Conservation (phyloP, 1,140 invertebrate genomes). For the Branchinecta lynchi region DNA sequence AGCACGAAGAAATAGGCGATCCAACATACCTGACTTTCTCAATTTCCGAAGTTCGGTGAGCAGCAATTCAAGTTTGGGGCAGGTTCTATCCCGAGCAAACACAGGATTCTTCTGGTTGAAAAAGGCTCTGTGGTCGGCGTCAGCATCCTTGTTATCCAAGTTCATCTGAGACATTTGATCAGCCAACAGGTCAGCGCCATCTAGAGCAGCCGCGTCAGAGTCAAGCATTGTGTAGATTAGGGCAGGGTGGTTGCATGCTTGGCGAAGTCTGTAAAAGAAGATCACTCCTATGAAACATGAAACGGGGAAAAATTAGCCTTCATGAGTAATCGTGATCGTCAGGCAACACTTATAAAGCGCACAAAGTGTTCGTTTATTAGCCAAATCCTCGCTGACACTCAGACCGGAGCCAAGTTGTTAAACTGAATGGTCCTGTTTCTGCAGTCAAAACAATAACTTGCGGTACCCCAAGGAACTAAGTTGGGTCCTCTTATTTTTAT, state of each 20-base stretch:
- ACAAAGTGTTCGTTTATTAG: too few relatives aligned
- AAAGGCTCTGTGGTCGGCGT: background rate
- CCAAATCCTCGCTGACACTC: too few relatives aligned
- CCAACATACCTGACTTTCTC: background rate
- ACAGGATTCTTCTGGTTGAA: slow-evolving; percentile 46
- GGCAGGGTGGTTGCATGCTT: slow-evolving; percentile 73
- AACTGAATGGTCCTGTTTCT: too few relatives aligned
- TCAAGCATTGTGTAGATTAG: slow-evolving; percentile 45
- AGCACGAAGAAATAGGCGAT: too few relatives aligned
- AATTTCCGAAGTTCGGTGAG: background rate
- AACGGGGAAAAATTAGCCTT: too few relatives aligned
- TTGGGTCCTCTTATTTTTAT: too few relatives aligned
- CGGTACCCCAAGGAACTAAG: too few relatives aligned
- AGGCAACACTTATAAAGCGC: too few relatives aligned
- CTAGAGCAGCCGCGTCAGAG: slow-evolving; percentile 12
- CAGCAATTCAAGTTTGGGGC: slow-evolving; percentile 39
- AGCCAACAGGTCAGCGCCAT: slow-evolving; percentile 9
- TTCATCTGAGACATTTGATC: slow-evolving; percentile 45
- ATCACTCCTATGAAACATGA: too few relatives aligned
- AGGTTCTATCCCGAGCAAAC: slow-evolving; percentile 40
- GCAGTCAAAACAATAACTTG: too few relatives aligned
- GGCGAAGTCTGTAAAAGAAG: slow-evolving; percentile 38
- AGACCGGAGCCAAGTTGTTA: too few relatives aligned
- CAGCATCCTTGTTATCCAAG: slow-evolving; percentile 32
- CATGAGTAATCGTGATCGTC: too few relatives aligned